Percentiles rank a stretch among this genome's conserved stretches.
Conservation (phyloP, 2,113 vertebrate species). For the Columba livia region DNA sequence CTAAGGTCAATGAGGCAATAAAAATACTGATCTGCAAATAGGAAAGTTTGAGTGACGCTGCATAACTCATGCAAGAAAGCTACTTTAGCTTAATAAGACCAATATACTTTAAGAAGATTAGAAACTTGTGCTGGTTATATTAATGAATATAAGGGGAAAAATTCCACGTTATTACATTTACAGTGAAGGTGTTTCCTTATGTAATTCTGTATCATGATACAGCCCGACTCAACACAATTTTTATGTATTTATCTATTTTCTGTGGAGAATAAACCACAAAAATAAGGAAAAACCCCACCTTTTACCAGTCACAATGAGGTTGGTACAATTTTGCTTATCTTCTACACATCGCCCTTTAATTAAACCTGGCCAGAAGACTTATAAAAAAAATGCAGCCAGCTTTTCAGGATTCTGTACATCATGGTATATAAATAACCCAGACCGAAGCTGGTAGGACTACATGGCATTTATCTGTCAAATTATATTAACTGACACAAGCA, state of each 20-base stretch:
- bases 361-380: neutral
- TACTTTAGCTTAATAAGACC: neutral
- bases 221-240: neutral
- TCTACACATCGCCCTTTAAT: neutral
- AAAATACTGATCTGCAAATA: neutral
- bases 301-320: neutral
- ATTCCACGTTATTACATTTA: neutral
- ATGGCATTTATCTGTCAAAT: neutral
- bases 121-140: neutral
- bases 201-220: neutral
- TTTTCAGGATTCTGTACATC: neutral
- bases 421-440: neutral
- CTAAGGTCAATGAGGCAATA: constrained; percentile 38
- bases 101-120: neutral
- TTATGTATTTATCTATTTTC: neutral
- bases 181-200: neutral
- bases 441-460: neutral
- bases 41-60: neutral
- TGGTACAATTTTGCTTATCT: neutral
- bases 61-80: constrained; percentile 15
- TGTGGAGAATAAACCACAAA: neutral
- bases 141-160: neutral
- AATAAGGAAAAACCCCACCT: neutral
- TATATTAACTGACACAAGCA: neutral
- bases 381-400: neutral